Evolutionary conservation across 2,113 vertebrate species (phyloP), one percentile per base, ranked within the genome.

Genomic region (Heterochromis multidens): DNA sequence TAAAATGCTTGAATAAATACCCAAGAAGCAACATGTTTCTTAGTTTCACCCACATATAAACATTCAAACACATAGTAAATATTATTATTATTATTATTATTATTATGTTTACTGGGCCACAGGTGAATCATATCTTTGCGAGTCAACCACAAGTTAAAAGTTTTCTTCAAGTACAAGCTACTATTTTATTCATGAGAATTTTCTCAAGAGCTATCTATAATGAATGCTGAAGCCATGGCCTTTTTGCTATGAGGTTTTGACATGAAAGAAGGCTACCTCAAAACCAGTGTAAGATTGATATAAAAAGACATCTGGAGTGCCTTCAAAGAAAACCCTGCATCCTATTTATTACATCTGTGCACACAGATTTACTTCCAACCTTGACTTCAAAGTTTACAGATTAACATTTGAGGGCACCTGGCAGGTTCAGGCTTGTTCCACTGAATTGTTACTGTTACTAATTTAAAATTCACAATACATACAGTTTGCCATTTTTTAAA

Each of bases 321-420:
- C 94, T 94, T 96, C 94, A 96, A 95, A 96, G 94, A 90, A 93
- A 94, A 89, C 23, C 67, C 84, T 92, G 94, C 92, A 95, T 95
- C 92, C 92, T 95, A 94, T 95, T 94, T 92, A 95, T 94, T 93
- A 93, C 90, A 94, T 93, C 90, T 92, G 91, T 91, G 89, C 88
- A 87, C 91, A 85, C 70, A 91, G 83, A 91, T 94, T 94, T 95
- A 94, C 89, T 91, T 88, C 84, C 77, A 88, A 83, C 80, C 92
- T 91, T 88, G 84, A 93, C 93, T 94, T 96, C 94, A 96, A 95
- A 95, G 94, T 95, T 93, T 86, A 83, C 85, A 90, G 87, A 94
- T 93, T 92, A 91, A 93, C 92, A 94, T 95, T 94, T 93, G 65
- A 89, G 85, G 84, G 91, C 83, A 90, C 79, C 80, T 91, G 65